Evolutionary conservation across 2,113 vertebrate genomes (phyloP).

Genomic region (Phylloscopus trochilus): DNA sequence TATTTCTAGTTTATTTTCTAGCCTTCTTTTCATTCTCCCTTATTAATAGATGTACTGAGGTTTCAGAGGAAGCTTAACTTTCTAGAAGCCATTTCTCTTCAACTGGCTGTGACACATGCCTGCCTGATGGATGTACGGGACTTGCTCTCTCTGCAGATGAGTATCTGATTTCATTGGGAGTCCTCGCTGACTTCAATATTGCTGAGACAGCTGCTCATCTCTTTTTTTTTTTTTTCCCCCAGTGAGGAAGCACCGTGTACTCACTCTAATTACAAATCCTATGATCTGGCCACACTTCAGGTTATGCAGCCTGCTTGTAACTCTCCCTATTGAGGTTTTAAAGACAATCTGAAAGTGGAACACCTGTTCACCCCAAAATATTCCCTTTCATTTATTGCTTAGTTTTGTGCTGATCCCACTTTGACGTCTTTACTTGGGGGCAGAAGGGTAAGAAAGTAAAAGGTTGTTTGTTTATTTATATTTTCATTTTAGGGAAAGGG

Average conservation of each 20-base stretch:
- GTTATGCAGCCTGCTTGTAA: not conserved
- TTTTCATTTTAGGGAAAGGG: not conserved
- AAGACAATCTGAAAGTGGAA: not conserved
- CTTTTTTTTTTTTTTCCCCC: not conserved
- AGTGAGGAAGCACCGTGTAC: slow-evolving; percentile 49
- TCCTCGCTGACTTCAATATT: slow-evolving; percentile 38
- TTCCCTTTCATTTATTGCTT: not conserved
- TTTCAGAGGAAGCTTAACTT: slow-evolving; percentile 61
- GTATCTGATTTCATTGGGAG: slow-evolving; percentile 63
- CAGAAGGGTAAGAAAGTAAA: not conserved
- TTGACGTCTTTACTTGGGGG: not conserved
- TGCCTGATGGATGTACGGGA: slow-evolving; percentile 39
- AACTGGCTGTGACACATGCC: slow-evolving; percentile 56
- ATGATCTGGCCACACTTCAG: slow-evolving; percentile 52
- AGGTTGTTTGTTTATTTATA: not conserved
- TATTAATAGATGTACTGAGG: slow-evolving; percentile 65
- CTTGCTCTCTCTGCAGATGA: slow-evolving; percentile 35
- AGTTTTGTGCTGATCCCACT: not conserved
- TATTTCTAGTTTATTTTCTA: slow-evolving; percentile 57
- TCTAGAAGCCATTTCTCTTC: slow-evolving; percentile 61
- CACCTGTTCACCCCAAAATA: not conserved
- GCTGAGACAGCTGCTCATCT: slow-evolving; percentile 64
- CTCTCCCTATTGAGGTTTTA: not conserved
- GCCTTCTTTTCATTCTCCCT: slow-evolving; percentile 54
- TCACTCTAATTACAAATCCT: slow-evolving; percentile 64